A percentile compares a stretch with the other conserved stretches of the same genome.
phyloP scores from a whole-genome alignment of 64 coral and sea anemone genomes.

The Porites lutea region DNA sequence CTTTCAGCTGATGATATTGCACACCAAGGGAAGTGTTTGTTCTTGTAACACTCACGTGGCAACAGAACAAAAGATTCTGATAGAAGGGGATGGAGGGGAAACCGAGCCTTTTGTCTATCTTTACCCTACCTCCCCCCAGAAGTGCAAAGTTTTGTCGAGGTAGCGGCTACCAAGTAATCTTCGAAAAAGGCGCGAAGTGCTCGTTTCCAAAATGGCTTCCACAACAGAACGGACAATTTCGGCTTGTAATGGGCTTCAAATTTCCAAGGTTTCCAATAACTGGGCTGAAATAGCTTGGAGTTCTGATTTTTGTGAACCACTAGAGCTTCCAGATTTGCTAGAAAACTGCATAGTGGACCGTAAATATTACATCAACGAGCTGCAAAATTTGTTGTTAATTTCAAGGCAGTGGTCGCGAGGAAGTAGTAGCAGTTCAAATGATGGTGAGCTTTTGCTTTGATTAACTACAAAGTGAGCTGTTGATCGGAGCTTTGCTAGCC shows the following conservation, averaged over 20 bases:
- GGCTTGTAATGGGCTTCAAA: constrained; percentile 65
- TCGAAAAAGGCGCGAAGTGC: constrained; percentile 79
- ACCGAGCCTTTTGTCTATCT: not conserved
- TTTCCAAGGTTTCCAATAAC: constrained; percentile 64
- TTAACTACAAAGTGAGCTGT: too few species aligned
- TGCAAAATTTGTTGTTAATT: constrained; percentile 39
- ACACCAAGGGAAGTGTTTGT: not conserved
- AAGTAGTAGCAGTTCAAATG: not conserved
- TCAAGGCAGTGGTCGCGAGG: constrained; percentile 12
- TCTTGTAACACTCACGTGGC: constrained; percentile 49
- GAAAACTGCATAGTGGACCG: constrained; percentile 27
- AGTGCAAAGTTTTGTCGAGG: not conserved
- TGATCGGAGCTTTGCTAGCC: not conserved
- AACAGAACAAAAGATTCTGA: not conserved
- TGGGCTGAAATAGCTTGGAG: constrained; percentile 88
- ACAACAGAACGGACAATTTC: constrained; percentile 41
- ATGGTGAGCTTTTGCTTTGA: not conserved
- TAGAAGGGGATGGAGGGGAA: constrained; percentile 18
- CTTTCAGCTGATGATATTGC: not conserved
- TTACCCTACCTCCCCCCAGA: not conserved
- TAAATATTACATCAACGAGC: constrained; percentile 16
- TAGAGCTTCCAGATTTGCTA: constrained; percentile 80
- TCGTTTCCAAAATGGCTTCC: constrained; percentile 62
- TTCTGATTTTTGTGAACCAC: constrained; percentile 84
- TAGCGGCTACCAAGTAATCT: constrained; percentile 59